These are phyloP conservation scores for Platichthys stellatus DNA, from an alignment of 2,113 vertebrate species.

Conservation along the genomic window DNA sequence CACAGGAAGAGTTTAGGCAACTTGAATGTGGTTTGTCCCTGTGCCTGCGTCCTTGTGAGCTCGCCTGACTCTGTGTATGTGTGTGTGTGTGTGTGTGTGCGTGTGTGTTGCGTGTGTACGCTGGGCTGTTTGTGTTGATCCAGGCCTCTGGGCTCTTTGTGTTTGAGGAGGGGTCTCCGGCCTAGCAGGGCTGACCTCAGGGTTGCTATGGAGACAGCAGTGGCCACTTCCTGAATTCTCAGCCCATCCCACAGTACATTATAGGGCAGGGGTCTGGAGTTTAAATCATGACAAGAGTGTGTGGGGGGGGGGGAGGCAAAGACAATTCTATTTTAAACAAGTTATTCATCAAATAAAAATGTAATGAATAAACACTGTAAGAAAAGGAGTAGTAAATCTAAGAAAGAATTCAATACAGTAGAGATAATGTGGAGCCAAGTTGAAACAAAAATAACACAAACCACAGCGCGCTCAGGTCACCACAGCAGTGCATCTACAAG, in stretches of 20 bases:
- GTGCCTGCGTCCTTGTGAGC: slow-evolving; percentile 28
- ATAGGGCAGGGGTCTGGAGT: slow-evolving; percentile 35
- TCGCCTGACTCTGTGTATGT: slow-evolving; percentile 26
- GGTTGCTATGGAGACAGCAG: slow-evolving; percentile 75
- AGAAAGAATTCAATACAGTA: neutral
- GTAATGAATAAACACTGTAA: neutral
- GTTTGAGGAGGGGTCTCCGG: slow-evolving; percentile 83
- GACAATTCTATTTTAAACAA: slow-evolving; percentile 10
- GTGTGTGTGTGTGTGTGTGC: slow-evolving; percentile 27
- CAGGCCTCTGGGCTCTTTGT: slow-evolving; percentile 73
- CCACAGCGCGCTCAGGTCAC: neutral
- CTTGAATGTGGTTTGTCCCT: slow-evolving; percentile 23
- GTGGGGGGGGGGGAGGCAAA: slow-evolving; percentile 5
- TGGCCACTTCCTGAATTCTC: slow-evolving; percentile 79
- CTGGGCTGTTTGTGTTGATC: slow-evolving; percentile 74
- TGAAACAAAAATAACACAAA: too few species aligned
- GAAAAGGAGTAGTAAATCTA: neutral
- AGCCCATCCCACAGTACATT: slow-evolving; percentile 63
- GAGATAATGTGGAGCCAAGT: neutral
- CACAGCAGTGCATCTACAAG: neutral
- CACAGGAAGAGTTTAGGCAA: slow-evolving; percentile 51
- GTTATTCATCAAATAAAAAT: slow-evolving; percentile 16
- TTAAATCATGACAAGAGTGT: neutral
- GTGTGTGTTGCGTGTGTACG: slow-evolving; percentile 19
- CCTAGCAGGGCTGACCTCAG: slow-evolving; percentile 69